Evolutionary conservation across 2,888 invertebrate genomes (phyloP).

Genomic region (Galerucella pusilla): DNA sequence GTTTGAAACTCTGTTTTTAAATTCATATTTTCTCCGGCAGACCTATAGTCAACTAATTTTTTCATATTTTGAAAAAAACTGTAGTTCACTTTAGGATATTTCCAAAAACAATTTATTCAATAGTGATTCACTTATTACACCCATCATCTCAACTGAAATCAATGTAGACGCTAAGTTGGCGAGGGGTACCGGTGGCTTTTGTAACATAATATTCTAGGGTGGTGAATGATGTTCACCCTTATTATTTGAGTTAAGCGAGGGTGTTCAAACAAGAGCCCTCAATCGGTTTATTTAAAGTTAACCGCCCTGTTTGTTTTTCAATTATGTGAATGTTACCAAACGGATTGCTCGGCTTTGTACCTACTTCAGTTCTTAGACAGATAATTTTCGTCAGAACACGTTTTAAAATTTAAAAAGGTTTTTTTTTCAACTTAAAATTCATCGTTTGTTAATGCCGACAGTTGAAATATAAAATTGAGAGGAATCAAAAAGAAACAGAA

Average conservation of each 20-base stretch:
- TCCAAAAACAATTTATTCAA: not conserved
- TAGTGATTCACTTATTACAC: not conserved
- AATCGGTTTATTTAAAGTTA: slow-evolving; percentile 59
- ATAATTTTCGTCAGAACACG: not conserved
- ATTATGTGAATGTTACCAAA: slow-evolving; percentile 54
- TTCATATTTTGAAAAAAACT: not conserved
- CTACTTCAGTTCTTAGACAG: slow-evolving; percentile 8
- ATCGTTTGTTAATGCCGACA: not conserved
- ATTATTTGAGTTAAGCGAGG: slow-evolving; percentile 40
- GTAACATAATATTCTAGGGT: slow-evolving; percentile 54
- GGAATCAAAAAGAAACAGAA: no score
- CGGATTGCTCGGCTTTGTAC: slow-evolving; percentile 36
- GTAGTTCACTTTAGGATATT: not conserved
- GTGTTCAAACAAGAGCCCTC: slow-evolving; percentile 58
- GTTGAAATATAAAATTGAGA: not conserved
- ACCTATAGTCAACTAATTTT: no score
- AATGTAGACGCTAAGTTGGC: slow-evolving; percentile 30
- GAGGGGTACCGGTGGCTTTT: slow-evolving; percentile 53
- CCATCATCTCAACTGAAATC: slow-evolving; percentile 34
- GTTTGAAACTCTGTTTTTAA: no score
- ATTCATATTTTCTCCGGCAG: no score
- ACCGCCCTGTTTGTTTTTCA: slow-evolving; percentile 61
- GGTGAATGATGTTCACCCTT: slow-evolving; percentile 50
- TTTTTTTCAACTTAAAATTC: not conserved
- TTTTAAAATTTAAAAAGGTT: not conserved